phyloP scores from a whole-genome alignment of 2,797 vertebrate species.

The Sitta carolinensis region DNA sequence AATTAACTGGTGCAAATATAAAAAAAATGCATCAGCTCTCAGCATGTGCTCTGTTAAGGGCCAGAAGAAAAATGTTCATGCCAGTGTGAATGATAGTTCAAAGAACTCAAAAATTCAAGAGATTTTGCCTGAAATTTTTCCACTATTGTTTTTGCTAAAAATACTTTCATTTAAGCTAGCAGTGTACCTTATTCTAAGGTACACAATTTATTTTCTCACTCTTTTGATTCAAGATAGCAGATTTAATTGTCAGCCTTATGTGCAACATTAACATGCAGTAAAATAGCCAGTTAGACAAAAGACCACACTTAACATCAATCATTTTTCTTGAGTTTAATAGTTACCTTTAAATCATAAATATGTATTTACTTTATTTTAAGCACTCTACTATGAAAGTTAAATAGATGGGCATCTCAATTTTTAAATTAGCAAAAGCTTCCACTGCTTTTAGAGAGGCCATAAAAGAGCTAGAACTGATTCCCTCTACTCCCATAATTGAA shows the following conservation, averaged over 20 bases:
- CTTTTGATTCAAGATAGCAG: neutral
- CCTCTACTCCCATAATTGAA: neutral
- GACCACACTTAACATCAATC: neutral
- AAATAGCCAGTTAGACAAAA: neutral
- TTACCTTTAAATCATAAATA: neutral
- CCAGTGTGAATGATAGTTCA: conserved; percentile 38
- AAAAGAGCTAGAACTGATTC: neutral
- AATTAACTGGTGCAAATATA: conserved; percentile 11
- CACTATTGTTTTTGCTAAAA: conserved; percentile 56
- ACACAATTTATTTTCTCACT: neutral
- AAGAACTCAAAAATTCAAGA: conserved; percentile 55
- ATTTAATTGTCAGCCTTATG: neutral
- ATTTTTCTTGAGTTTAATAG: neutral
- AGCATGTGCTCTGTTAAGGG: neutral
- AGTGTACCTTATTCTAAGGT: conserved; percentile 4
- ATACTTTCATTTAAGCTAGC: conserved; percentile 3
- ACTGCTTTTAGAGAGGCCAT: neutral
- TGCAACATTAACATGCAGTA: neutral
- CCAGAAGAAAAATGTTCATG: conserved; percentile 44
- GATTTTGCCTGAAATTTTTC: conserved; percentile 40
- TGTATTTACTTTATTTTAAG: neutral
- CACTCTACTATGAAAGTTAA: neutral
- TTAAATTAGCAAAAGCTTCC: neutral
- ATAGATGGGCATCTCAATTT: neutral
- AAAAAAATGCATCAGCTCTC: conserved; percentile 18